phyloP scores from a whole-genome alignment of 2,888 invertebrate species.

The Pristionchus mayeri region DNA sequence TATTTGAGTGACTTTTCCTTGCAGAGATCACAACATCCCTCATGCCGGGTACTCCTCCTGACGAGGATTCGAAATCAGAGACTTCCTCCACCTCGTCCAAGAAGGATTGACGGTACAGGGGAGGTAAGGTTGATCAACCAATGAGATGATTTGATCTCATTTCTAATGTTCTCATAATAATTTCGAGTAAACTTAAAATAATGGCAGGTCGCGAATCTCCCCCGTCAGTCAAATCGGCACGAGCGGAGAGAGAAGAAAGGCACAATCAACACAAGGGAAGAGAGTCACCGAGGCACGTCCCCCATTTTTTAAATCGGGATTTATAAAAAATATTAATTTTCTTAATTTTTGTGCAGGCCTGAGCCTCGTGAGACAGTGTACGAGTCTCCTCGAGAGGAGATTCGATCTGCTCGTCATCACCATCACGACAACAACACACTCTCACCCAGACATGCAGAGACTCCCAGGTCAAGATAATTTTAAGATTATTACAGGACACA shows the following conservation, averaged over 20 bases:
- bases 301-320: too few relatives aligned
- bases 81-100: conserved; percentile 49
- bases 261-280: conserved; percentile 4
- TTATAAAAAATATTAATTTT: too few relatives aligned
- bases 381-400: conserved; percentile 25
- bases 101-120: conserved; percentile 48
- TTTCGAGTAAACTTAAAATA: too few relatives aligned
- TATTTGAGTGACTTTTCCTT: background rate
- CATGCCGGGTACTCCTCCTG: conserved; percentile 53
- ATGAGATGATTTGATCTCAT: background rate
- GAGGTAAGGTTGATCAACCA: background rate
- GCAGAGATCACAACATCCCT: conserved; percentile 55
- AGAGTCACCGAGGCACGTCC: conserved; percentile 23
- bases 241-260: conserved; percentile 10
- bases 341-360: background rate
- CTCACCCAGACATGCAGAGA: conserved; percentile 4
- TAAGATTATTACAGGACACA: background rate
- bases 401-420: background rate
- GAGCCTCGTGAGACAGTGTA: conserved; percentile 1
- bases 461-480: background rate
- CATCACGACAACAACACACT: background rate
- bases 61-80: conserved; percentile 52
- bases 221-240: conserved; percentile 35
- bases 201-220: conserved; percentile 38
- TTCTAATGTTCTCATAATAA: background rate